Percentiles rank a stretch among this genome's conserved stretches.
These are phyloP conservation scores for Mya arenaria DNA, from an alignment of 1,140 invertebrate species.

Conservation along the genomic window DNA sequence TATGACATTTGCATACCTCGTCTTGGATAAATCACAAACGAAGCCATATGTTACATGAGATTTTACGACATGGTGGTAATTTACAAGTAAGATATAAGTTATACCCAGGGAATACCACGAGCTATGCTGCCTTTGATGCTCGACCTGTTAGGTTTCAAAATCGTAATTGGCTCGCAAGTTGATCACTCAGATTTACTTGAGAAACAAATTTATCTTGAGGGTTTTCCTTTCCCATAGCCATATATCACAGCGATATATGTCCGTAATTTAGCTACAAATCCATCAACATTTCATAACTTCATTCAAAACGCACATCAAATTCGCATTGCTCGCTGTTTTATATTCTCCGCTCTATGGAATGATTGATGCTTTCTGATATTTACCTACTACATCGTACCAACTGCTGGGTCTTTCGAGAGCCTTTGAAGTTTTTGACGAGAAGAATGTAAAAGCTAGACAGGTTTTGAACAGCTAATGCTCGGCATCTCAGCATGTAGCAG, in stretches of 20 bases:
- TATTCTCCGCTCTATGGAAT: slow-evolving; percentile 14
- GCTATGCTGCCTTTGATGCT: background rate
- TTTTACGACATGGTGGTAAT: too few species aligned
- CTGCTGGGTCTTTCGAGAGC: slow-evolving; percentile 33
- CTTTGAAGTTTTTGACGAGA: slow-evolving; percentile 33
- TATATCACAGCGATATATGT: slow-evolving; percentile 38
- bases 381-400: slow-evolving; percentile 22
- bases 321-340: slow-evolving; percentile 54
- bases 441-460: slow-evolving; percentile 31
- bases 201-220: too few species aligned
- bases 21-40: too few species aligned
- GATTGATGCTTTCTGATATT: slow-evolving; percentile 44
- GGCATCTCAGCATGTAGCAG: slow-evolving; percentile 31
- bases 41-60: too few species aligned
- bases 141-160: too few species aligned
- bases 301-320: slow-evolving; percentile 52
- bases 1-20: too few species aligned
- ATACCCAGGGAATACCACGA: too few species aligned
- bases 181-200: too few species aligned
- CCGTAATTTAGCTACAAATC: slow-evolving; percentile 30
- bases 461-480: slow-evolving; percentile 26
- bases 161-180: too few species aligned
- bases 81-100: too few species aligned
- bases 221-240: too few species aligned
- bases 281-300: slow-evolving; percentile 37